Percentiles rank a stretch among this genome's conserved stretches.
phyloP scores from a whole-genome alignment of 2,113 vertebrate species.

The Eleginops maclovinus region DNA sequence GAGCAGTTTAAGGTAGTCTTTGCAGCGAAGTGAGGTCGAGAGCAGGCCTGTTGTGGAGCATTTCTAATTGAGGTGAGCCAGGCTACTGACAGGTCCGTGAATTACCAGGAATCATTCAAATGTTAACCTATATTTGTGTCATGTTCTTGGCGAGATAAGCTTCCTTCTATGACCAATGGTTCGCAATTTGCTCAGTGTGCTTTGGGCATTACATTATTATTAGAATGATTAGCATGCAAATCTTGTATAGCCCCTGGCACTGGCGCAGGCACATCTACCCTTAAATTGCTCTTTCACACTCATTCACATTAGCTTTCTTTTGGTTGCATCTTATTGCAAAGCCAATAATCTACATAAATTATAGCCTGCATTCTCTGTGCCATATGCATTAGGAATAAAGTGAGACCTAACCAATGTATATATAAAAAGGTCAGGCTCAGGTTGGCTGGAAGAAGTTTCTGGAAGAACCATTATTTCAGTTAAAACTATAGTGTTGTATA shows the following conservation, averaged over 20 bases:
- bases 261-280: slow-evolving; percentile 81
- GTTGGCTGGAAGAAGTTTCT: not conserved
- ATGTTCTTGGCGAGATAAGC: slow-evolving; percentile 80
- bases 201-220: slow-evolving; percentile 85
- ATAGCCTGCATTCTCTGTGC: slow-evolving; percentile 60
- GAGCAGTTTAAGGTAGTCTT: not conserved
- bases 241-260: slow-evolving; percentile 82
- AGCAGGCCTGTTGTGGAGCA: slow-evolving; percentile 47
- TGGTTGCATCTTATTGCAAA: slow-evolving; percentile 83
- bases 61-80: slow-evolving; percentile 74
- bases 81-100: slow-evolving; percentile 70
- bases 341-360: slow-evolving; percentile 79
- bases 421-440: slow-evolving; percentile 9
- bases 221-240: slow-evolving; percentile 88
- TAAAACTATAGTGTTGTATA: not conserved
- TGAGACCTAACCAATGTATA: slow-evolving; percentile 33
- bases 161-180: slow-evolving; percentile 79
- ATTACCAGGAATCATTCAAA: slow-evolving; percentile 75
- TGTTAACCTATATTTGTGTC: slow-evolving; percentile 78
- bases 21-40: slow-evolving; percentile 20
- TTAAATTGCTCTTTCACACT: slow-evolving; percentile 86
- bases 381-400: slow-evolving; percentile 55
- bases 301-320: slow-evolving; percentile 82
- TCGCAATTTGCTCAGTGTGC: slow-evolving; percentile 82
- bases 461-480: not conserved